Evolutionary conservation across 2,888 invertebrate species (phyloP), one percentile per base, ranked within the genome.

Genomic region (Notodonta ziczac): DNA sequence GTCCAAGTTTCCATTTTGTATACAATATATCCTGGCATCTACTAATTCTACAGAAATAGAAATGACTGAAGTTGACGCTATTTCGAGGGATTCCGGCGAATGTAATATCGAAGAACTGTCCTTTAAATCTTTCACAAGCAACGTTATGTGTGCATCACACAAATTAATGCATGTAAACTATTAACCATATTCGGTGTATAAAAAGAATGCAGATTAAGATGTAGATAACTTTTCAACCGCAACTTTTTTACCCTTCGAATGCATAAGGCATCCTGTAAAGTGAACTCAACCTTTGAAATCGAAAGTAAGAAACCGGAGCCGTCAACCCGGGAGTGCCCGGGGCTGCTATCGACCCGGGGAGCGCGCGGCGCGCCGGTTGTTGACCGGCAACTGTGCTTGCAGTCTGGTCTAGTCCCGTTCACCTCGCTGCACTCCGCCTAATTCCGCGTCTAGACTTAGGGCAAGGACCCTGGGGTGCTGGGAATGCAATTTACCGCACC

Each of bases 381-480:
- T 78, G 83, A 84, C 80, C 81, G 75, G 57, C 68, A 65, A 58
- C 72, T 58, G 69, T 61, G 64, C 61, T 56, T 66, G 66, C 69
- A 69, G 64, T 57, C 66, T 54, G 57, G 54, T 57, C 61, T 63
- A 69, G 62, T 63, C 70, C 65, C 65, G 67, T 65, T 60, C 76
- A 66, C 67, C 58, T 56, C 67, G 59, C 60, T 65, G 67, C 69
- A 66, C 65, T 70, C 61, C 65, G 63, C 73, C 76, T 79, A 77
- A 83, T 81, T 79, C 80, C 74, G 74, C 66, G 87, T 86, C 87
- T 86, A 87, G 85, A 76, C 77, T 68, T 65, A 60, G 85, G 82
- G 74, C 74, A 82, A 83, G 72, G 80, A 82, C 83, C 84, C 68
- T 70, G 66, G 64, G 63, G 64, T 51, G 67, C 59, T 63, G 63